Conservation (phyloP, 2,888 invertebrate genomes). For the Leptopterna dolabrata region DNA sequence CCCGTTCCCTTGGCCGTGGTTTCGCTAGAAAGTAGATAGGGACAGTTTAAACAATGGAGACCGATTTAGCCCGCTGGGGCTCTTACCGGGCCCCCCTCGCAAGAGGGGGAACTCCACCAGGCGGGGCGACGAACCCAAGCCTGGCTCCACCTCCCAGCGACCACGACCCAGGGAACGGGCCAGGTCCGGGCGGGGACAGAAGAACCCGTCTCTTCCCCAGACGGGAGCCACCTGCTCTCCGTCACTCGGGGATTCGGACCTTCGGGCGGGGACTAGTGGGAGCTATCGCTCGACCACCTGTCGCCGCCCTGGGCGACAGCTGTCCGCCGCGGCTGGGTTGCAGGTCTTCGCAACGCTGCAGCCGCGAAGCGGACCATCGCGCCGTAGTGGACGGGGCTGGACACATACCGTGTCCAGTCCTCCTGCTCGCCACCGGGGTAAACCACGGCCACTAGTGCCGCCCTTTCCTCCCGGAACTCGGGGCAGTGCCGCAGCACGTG, state of each 20-base stretch:
- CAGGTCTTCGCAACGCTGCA: not conserved
- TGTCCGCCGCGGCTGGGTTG: not conserved
- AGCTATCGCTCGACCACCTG: not conserved
- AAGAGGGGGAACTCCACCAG: too few species aligned
- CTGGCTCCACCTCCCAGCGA: not conserved
- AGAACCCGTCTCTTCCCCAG: not conserved
- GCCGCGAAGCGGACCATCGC: too few species aligned
- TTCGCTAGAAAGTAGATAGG: too few species aligned
- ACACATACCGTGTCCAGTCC: not conserved
- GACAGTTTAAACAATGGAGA: too few species aligned
- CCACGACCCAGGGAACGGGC: not conserved
- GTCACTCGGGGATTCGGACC: not conserved
- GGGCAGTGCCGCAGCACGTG: not conserved
- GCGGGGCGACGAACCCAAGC: too few species aligned
- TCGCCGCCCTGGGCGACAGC: too few species aligned
- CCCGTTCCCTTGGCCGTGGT: too few species aligned
- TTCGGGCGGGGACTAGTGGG: not conserved
- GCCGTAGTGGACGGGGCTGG: not conserved
- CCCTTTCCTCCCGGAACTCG: not conserved
- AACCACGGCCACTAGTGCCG: not conserved
- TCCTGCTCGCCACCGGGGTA: not conserved
- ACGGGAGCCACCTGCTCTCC: too few species aligned
- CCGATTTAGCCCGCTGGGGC: too few species aligned
- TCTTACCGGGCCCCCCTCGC: too few species aligned
- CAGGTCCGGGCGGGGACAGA: too few species aligned